A percentile compares a stretch with the other conserved stretches of the same genome.
phyloP scores from a whole-genome alignment of 2,797 vertebrate species.

The Sylvia borin region DNA sequence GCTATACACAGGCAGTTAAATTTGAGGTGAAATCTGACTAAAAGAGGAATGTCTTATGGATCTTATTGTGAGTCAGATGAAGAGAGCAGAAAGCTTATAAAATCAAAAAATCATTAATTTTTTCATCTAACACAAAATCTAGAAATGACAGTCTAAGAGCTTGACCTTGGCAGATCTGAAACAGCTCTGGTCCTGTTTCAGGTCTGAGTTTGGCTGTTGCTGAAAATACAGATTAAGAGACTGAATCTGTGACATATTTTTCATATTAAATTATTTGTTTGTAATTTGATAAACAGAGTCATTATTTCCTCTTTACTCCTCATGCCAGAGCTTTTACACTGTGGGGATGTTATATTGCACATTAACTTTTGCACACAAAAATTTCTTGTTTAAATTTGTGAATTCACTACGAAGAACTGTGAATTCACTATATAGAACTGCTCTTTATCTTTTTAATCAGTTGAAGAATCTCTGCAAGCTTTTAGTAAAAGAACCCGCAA shows the following conservation, averaged over 20 bases:
- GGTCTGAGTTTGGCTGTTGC: neutral
- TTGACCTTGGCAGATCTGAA: neutral
- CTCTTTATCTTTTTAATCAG: neutral
- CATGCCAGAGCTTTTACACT: neutral
- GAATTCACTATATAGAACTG: neutral
- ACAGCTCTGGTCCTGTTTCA: neutral
- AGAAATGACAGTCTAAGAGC: neutral
- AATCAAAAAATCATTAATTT: neutral
- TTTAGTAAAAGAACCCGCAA: neutral
- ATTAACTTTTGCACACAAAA: neutral
- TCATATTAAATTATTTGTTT: neutral
- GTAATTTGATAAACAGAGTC: neutral
- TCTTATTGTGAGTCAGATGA: neutral
- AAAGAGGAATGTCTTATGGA: neutral
- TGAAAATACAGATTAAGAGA: neutral
- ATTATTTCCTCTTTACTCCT: neutral
- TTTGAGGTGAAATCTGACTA: neutral
- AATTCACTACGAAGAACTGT: neutral
- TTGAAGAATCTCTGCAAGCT: neutral
- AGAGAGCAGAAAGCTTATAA: neutral
- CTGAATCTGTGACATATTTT: neutral
- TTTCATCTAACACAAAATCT: neutral
- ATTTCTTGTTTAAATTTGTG: neutral
- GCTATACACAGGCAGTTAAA: neutral
- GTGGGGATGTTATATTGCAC: accelerated